A percentile compares a stretch with the other conserved stretches of the same genome.
Evolutionary conservation across 2,113 vertebrate genomes (phyloP).

Genomic region (Rhabdomys dilectus): DNA sequence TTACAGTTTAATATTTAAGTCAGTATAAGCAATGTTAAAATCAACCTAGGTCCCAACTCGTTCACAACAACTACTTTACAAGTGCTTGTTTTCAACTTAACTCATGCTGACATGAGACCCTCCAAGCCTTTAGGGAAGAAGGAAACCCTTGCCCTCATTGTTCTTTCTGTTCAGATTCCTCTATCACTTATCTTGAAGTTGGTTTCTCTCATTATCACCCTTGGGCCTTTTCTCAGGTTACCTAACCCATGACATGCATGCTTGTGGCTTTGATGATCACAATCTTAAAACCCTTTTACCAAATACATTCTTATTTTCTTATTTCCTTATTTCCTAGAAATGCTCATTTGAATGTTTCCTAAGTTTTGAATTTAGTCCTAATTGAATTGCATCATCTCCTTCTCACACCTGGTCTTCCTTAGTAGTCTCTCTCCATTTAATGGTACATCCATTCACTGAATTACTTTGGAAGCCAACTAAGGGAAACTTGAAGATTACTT

Average conservation of each 20-base stretch:
- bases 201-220: neutral
- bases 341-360: neutral
- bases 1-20: neutral
- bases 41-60: neutral
- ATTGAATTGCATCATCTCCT: neutral
- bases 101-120: constrained; percentile 30
- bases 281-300: neutral
- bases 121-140: neutral
- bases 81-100: constrained; percentile 1
- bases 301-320: neutral
- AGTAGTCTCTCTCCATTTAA: neutral
- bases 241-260: neutral
- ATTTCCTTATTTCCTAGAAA: neutral
- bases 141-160: neutral
- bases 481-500: neutral
- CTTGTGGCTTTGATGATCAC: neutral
- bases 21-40: constrained; percentile 29
- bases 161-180: neutral
- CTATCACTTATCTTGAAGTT: neutral
- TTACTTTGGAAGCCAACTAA: neutral
- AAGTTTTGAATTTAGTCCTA: neutral
- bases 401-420: neutral
- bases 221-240: neutral
- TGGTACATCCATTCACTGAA: neutral
- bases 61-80: constrained; percentile 15